A percentile compares a stretch with the other conserved stretches of the same genome.
Evolutionary conservation across 1,140 invertebrate species (phyloP).

Genomic region (Neotoxoptera formosana): DNA sequence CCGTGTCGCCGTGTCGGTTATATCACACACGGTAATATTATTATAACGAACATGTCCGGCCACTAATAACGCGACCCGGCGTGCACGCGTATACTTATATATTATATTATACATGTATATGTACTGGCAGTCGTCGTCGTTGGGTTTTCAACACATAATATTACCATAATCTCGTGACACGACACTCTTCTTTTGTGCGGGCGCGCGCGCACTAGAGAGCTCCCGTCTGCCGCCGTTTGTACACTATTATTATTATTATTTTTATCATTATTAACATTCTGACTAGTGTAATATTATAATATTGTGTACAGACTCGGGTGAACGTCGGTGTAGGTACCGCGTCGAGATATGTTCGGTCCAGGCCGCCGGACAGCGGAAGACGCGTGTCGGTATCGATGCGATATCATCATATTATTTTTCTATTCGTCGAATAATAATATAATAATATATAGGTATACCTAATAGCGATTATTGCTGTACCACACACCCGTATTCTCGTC

Average conservation of each 20-base stretch:
- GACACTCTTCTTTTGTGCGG: slow-evolving; percentile 50
- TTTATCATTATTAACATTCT: background rate
- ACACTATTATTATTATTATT: background rate
- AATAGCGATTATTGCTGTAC: background rate
- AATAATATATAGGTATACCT: background rate
- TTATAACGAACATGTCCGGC: slow-evolving; percentile 37
- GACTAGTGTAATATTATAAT: background rate
- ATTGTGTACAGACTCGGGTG: background rate
- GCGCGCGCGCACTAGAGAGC: slow-evolving; percentile 18
- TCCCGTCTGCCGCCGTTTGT: slow-evolving; percentile 38
- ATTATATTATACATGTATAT: background rate
- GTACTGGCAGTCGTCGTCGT: slow-evolving; percentile 16
- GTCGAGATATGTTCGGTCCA: background rate
- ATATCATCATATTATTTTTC: background rate
- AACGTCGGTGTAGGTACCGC: background rate
- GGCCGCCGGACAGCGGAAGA: background rate
- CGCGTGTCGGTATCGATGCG: background rate
- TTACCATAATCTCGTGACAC: slow-evolving; percentile 57
- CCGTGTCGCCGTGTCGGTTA: background rate
- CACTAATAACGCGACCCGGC: slow-evolving; percentile 37
- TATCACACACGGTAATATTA: background rate
- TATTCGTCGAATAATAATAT: slow-evolving; percentile 16
- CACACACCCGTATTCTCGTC: background rate
- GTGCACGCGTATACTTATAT: slow-evolving; percentile 7
- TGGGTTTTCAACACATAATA: slow-evolving; percentile 47